These are phyloP conservation scores for Hypothenemus hampei DNA, from an alignment of 1,140 invertebrate genomes.

Conservation along the genomic window DNA sequence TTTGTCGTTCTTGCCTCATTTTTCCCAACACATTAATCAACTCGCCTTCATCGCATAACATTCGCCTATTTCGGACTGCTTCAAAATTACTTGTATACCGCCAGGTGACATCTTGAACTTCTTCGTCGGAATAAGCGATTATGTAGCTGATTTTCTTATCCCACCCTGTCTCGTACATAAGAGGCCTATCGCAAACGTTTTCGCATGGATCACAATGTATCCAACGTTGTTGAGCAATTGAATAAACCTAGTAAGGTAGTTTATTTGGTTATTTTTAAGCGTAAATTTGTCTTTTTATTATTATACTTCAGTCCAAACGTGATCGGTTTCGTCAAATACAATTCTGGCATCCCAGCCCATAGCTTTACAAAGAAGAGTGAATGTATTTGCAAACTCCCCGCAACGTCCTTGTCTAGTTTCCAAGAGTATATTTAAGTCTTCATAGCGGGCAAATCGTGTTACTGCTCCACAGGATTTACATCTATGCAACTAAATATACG, in stretches of 20 bases:
- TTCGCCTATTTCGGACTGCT: constrained; percentile 52
- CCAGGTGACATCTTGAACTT: constrained; percentile 96
- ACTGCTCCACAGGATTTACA: constrained; percentile 54
- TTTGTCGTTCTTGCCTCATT: constrained; percentile 50
- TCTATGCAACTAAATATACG: constrained; percentile 49
- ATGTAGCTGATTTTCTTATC: constrained; percentile 83
- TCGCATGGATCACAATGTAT: constrained; percentile 95
- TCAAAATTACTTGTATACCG: constrained; percentile 74
- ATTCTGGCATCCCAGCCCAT: constrained; percentile 78
- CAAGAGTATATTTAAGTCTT: constrained; percentile 68
- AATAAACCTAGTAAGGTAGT: constrained; percentile 55
- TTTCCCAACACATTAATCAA: constrained; percentile 47
- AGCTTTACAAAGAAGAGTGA: constrained; percentile 80
- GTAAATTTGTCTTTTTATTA: neutral
- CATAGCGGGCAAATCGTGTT: constrained; percentile 67
- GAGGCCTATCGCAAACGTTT: constrained; percentile 77
- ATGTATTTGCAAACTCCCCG: constrained; percentile 96
- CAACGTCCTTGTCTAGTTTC: constrained; percentile 79
- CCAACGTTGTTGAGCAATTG: constrained; percentile 69
- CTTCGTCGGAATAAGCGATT: constrained; percentile 83
- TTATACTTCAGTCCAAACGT: constrained; percentile 94
- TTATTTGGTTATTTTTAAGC: neutral
- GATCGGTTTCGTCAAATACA: constrained; percentile 85
- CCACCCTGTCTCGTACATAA: constrained; percentile 92
- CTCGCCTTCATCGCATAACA: constrained; percentile 58